Conservation (phyloP, 2,888 invertebrate species). For the Polyploca ridens region DNA sequence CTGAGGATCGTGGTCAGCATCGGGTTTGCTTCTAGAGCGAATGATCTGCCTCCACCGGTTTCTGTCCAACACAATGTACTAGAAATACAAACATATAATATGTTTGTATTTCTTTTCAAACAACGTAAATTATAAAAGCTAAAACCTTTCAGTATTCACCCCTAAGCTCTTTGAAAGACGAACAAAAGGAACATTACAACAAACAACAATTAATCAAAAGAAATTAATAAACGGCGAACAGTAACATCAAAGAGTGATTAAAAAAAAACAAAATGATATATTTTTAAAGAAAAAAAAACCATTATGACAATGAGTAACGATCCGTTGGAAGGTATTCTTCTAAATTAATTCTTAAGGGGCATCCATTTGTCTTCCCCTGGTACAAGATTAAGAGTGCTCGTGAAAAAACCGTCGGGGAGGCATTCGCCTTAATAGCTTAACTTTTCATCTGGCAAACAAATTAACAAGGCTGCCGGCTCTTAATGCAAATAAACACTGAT, state of each 20-base stretch:
- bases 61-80: no score
- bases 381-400: constrained; percentile 58
- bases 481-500: constrained; percentile 73
- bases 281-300: constrained; percentile 38
- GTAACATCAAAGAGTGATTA: constrained; percentile 63
- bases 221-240: constrained; percentile 46
- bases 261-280: constrained; percentile 53
- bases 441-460: constrained; percentile 81
- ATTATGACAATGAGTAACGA: constrained; percentile 70
- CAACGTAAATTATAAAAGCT: no score
- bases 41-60: no score
- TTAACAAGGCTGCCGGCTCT: constrained; percentile 68
- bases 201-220: constrained; percentile 34
- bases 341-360: constrained; percentile 77
- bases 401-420: constrained; percentile 60
- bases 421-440: constrained; percentile 78
- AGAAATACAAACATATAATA: no score
- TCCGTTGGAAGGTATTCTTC: constrained; percentile 42
- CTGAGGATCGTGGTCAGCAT: no score
- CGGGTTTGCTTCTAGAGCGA: no score
- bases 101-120: no score
- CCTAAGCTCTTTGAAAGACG: constrained; percentile 2
- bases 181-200: constrained; percentile 35
- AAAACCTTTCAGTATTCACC: background rate
- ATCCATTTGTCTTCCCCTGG: constrained; percentile 50